A percentile compares a stretch with the other conserved stretches of the same genome.
phyloP scores from a whole-genome alignment of 2,888 invertebrate genomes.

The Volucella inflata region DNA sequence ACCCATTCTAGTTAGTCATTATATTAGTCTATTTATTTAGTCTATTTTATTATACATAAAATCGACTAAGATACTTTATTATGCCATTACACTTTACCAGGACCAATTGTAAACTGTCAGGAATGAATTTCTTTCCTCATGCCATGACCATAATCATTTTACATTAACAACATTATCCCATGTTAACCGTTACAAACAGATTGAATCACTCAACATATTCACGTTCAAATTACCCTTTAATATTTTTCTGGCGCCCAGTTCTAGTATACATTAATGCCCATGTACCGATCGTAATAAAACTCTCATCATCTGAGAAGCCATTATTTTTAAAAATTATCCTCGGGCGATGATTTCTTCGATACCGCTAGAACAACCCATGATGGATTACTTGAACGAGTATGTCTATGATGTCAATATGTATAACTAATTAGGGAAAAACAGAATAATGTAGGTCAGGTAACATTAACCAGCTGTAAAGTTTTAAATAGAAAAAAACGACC shows the following conservation, averaged over 20 bases:
- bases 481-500: background rate
- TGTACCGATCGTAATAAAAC: slow-evolving; percentile 1
- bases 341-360: slow-evolving; percentile 3
- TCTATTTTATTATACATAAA: too few relatives aligned
- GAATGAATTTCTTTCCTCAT: slow-evolving; percentile 3
- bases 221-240: slow-evolving; percentile 15
- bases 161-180: background rate
- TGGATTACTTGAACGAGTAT: slow-evolving; percentile 2
- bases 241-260: slow-evolving; percentile 17
- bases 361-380: slow-evolving; percentile 10
- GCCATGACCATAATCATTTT: slow-evolving; percentile 26
- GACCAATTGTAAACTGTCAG: slow-evolving; percentile 7
- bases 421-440: slow-evolving; percentile 25
- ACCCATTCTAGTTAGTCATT: too few relatives aligned
- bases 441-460: slow-evolving; percentile 30
- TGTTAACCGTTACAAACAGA: slow-evolving; percentile 9
- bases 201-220: slow-evolving; percentile 27
- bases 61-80: background rate
- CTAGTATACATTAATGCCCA: background rate
- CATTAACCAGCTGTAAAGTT: slow-evolving; percentile 10
- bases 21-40: too few relatives aligned
- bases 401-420: background rate
- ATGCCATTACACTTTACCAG: background rate
- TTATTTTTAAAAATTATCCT: slow-evolving; percentile 12
- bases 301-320: slow-evolving; percentile 17